Percentiles rank a stretch among this genome's conserved stretches.
Conservation (phyloP, 2,888 invertebrate species). For the Himalopsyche anomala region DNA sequence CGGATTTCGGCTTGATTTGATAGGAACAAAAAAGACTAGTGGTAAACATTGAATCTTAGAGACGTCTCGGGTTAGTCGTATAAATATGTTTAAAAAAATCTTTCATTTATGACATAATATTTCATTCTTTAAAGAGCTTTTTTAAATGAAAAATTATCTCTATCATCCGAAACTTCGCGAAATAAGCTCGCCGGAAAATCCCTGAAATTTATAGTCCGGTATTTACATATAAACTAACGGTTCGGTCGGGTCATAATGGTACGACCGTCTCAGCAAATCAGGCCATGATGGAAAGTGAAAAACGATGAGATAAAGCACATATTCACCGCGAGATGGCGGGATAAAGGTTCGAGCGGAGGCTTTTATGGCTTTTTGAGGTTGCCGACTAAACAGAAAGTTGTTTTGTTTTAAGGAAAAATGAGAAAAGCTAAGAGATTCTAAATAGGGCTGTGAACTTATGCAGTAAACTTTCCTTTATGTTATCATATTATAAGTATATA, state of each 20-base stretch:
- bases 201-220: slow-evolving; percentile 59
- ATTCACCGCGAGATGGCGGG: slow-evolving; percentile 35
- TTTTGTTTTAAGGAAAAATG: slow-evolving; percentile 23
- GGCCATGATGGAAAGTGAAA: slow-evolving; percentile 42
- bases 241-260: slow-evolving; percentile 21
- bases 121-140: too few relatives aligned
- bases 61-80: too few relatives aligned
- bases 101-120: too few relatives aligned
- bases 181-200: slow-evolving; percentile 48
- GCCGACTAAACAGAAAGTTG: slow-evolving; percentile 31
- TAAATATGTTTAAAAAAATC: too few relatives aligned
- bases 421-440: background rate
- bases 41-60: too few relatives aligned
- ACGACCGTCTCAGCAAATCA: slow-evolving; percentile 34
- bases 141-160: slow-evolving; percentile 11
- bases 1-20: too few relatives aligned
- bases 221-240: slow-evolving; percentile 60
- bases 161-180: slow-evolving; percentile 1
- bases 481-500: too few relatives aligned
- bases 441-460: background rate
- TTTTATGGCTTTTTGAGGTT: slow-evolving; percentile 42
- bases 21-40: too few relatives aligned
- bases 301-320: slow-evolving; percentile 42
- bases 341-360: slow-evolving; percentile 34
- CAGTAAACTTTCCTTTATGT: too few relatives aligned